phyloP scores from a whole-genome alignment of 2,888 invertebrate genomes.

The Drosophila rubida region DNA sequence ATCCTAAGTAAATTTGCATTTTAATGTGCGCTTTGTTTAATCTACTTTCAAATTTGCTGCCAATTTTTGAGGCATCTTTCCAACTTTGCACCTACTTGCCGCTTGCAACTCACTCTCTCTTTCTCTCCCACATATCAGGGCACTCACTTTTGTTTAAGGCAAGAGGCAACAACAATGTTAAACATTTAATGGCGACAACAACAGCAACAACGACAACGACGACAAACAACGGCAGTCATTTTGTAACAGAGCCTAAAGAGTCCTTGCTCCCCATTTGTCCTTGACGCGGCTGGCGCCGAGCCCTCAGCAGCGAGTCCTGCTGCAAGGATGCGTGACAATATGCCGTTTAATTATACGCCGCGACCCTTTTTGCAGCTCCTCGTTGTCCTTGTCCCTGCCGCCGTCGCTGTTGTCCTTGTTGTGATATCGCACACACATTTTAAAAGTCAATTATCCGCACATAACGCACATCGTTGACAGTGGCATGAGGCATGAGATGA shows the following conservation, averaged over 20 bases:
- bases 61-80: slow-evolving; percentile 12
- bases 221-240: slow-evolving; percentile 26
- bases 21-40: slow-evolving; percentile 27
- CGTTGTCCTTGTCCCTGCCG: background rate
- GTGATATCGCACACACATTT: slow-evolving; percentile 78
- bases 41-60: slow-evolving; percentile 21
- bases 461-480: slow-evolving; percentile 76
- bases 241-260: slow-evolving; percentile 27
- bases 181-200: slow-evolving; percentile 55
- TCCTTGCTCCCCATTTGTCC: slow-evolving; percentile 35
- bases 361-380: slow-evolving; percentile 58
- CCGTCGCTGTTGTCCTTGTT: slow-evolving; percentile 47
- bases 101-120: too few species aligned
- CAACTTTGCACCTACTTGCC: slow-evolving; percentile 1
- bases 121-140: slow-evolving; percentile 14
- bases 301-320: slow-evolving; percentile 14
- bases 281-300: slow-evolving; percentile 10
- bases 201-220: slow-evolving; percentile 28
- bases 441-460: slow-evolving; percentile 81
- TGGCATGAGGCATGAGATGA: background rate
- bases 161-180: slow-evolving; percentile 34
- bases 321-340: slow-evolving; percentile 75
- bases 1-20: slow-evolving; percentile 14
- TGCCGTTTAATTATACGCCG: slow-evolving; percentile 77
- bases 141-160: slow-evolving; percentile 28